Evolutionary conservation across 1,140 invertebrate species (phyloP).

Genomic region (Lanistes nyassanus): DNA sequence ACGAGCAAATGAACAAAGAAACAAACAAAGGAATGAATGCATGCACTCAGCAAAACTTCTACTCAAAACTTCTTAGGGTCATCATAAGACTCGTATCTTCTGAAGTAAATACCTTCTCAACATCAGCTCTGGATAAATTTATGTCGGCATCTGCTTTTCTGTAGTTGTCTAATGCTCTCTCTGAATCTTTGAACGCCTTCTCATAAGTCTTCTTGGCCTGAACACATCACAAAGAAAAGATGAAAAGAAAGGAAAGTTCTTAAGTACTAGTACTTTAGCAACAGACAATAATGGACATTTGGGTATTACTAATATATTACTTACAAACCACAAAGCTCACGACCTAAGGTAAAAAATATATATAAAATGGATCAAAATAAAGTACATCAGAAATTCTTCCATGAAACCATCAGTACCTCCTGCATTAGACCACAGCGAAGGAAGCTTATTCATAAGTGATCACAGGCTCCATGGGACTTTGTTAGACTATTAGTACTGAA

Average conservation of each 20-base stretch:
- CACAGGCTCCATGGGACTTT: background rate
- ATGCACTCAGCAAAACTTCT: background rate
- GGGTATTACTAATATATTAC: too few relatives aligned
- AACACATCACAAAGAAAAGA: slow-evolving; percentile 25
- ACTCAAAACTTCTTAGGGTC: background rate
- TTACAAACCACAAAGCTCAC: too few relatives aligned
- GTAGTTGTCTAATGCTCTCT: slow-evolving; percentile 91
- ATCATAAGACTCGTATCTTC: too few relatives aligned
- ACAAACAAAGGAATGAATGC: background rate
- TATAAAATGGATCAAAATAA: background rate
- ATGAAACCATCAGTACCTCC: background rate
- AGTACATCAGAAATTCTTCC: background rate
- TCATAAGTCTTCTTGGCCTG: slow-evolving; percentile 90
- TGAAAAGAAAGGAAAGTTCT: background rate
- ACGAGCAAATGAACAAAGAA: background rate
- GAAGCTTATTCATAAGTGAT: background rate
- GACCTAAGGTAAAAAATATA: slow-evolving; percentile 18
- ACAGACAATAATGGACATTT: slow-evolving; percentile 11
- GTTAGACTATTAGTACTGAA: background rate
- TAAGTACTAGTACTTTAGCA: background rate
- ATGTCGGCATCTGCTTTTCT: slow-evolving; percentile 94
- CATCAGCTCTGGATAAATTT: slow-evolving; percentile 91
- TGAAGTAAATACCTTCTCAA: slow-evolving; percentile 79
- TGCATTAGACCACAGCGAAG: background rate
- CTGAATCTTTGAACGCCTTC: slow-evolving; percentile 88